Percentiles rank a stretch among this genome's conserved stretches.
Conservation (phyloP, 1,140 invertebrate genomes). For the Cepaea nemoralis region DNA sequence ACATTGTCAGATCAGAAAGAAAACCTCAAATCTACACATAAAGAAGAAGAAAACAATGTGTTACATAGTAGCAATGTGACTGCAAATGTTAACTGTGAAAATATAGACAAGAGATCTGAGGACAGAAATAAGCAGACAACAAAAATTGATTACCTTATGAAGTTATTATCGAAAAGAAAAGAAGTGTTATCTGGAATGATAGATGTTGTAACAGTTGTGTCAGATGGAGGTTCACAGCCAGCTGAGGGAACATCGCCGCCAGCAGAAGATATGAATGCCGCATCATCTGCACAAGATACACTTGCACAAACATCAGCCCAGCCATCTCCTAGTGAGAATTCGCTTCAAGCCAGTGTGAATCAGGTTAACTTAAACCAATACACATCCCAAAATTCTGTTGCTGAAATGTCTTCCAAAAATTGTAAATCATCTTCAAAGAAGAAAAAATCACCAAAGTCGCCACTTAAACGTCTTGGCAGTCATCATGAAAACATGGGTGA, state of each 20-base stretch:
- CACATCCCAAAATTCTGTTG: neutral
- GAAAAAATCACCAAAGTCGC: slow-evolving; percentile 13
- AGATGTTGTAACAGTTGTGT: slow-evolving; percentile 38
- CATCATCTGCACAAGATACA: too few species aligned
- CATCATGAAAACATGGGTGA: slow-evolving; percentile 43
- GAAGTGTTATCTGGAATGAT: slow-evolving; percentile 48
- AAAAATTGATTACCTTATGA: slow-evolving; percentile 48
- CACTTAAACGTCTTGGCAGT: slow-evolving; percentile 22
- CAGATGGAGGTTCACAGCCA: neutral
- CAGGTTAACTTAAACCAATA: neutral
- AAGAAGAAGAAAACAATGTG: neutral
- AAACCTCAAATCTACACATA: neutral
- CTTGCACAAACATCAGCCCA: too few species aligned
- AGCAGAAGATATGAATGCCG: too few species aligned
- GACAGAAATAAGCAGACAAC: neutral
- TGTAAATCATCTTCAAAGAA: neutral
- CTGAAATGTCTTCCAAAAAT: neutral
- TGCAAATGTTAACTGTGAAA: slow-evolving; percentile 7
- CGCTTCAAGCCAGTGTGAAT: neutral
- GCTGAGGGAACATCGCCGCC: neutral
- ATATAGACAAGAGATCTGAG: neutral
- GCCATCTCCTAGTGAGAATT: neutral
- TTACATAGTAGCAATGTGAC: neutral
- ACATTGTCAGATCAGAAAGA: slow-evolving; percentile 1
- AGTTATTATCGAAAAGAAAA: slow-evolving; percentile 49